Conservation (phyloP, 2,113 vertebrate species). For the Cyprinodon brontotheroides region DNA sequence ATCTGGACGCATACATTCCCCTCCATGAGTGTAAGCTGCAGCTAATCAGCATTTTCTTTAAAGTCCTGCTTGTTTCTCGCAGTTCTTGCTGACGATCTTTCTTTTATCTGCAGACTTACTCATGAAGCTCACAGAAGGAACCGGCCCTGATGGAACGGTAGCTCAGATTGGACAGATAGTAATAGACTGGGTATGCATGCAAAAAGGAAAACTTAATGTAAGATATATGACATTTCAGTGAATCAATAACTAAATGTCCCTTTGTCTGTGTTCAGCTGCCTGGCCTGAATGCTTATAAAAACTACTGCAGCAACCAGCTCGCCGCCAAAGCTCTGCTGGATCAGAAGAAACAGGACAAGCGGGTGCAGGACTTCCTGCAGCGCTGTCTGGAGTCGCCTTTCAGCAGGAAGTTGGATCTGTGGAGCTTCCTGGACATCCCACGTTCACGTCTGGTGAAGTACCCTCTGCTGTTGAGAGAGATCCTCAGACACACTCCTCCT, state of each 20-base stretch:
- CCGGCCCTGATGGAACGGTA: conserved; percentile 90
- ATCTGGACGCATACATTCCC: conserved; percentile 96
- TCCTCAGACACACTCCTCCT: conserved; percentile 90
- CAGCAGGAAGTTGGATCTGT: conserved; percentile 97
- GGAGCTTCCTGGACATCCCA: conserved; percentile 98
- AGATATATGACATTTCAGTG: not conserved
- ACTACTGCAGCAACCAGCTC: conserved; percentile 96
- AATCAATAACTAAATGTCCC: not conserved
- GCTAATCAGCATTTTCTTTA: not conserved
- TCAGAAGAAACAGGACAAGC: conserved; percentile 93
- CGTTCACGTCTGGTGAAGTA: conserved; percentile 96
- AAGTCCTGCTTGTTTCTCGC: not conserved
- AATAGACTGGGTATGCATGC: conserved; percentile 88
- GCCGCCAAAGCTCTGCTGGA: conserved; percentile 97
- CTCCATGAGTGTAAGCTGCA: conserved; percentile 85
- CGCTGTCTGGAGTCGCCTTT: conserved; percentile 97
- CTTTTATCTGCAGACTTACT: conserved; percentile 77
- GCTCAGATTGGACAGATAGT: conserved; percentile 92
- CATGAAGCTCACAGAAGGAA: conserved; percentile 87
- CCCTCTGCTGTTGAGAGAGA: conserved; percentile 92
- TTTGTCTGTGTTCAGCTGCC: conserved; percentile 81
- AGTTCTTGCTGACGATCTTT: conserved; percentile 1
- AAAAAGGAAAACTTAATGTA: not conserved
- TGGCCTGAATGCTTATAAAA: conserved; percentile 91
- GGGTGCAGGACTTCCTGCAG: conserved; percentile 97